Base-by-base conservation (phyloP, 2,888 invertebrate species). In the Isoperla grammatica region DNA sequence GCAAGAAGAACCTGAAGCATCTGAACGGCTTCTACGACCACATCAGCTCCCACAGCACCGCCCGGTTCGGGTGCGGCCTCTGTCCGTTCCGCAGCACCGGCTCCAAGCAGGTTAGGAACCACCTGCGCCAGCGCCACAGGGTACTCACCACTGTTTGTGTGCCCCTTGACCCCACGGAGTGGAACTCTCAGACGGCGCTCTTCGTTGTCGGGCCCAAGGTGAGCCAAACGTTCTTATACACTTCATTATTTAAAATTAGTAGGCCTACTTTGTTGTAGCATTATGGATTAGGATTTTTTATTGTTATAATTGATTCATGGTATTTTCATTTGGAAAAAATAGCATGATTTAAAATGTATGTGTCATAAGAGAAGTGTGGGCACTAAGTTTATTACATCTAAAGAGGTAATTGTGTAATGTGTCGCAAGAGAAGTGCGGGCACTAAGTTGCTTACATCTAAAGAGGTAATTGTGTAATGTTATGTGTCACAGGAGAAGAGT, bases 1-100 rank as follows among this genome's bases (percentile, higher is more conserved):
- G 81, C 64, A 69, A 70, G 13, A 78, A 77, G 64, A 66, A 67
- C 5, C 76, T 80, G 53, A 75, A 76, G 60, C 35, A 73, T 46
- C 65, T 72, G 1, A 69, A 72, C 1, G 74, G 75, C 40, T 72
- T 85, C 17, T 67, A 80, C 11, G 79, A 81, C 5, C 87, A 87
- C 68, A 71, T 86, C 13, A 78, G 78, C 63, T 69, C 73, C 2
- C 87, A 87, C 63, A 83, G 82, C 0, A 71, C 77, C 0, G 77
- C 80, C 65, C 74, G 81, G 9, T 84, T 79, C 63, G 74, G 77
- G 9, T 87, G 87, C 67, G 78, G 80, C 4, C 54, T 84, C 22
- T 87, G 87, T 67, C 71, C 75, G 40, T 70, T 74, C 57, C 73
- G 74, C 1, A 69, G 71, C 1, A 61, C 69, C 1, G 69, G 69